Evolutionary conservation across 2,797 vertebrate genomes (phyloP), one percentile per base, ranked within the genome.

Genomic region (Gymnothorax javanicus): DNA sequence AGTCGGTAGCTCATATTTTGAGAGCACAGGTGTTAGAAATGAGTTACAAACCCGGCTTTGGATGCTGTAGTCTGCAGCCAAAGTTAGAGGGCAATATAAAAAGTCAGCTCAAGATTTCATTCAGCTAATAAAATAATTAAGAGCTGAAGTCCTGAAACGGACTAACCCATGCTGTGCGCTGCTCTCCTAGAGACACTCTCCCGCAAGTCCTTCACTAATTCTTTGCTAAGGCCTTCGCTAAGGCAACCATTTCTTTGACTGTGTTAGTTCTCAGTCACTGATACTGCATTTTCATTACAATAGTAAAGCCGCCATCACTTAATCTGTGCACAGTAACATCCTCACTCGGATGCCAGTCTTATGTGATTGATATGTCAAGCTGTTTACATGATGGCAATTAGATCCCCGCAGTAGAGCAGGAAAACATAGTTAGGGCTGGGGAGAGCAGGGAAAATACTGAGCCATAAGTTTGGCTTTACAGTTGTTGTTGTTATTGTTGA

Each of bases 331-430:
- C 33, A 7, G 73, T 52, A 52, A 11, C 33, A 15, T 77, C 73
- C 43, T 0, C 27, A 3, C 12, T 33, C 71, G 8, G 11, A 43
- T 11, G 5, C 11, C 15, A 2, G 15, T 13, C 33, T 43, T 23
- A 7, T 20, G 73, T 20, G 73, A 77, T 77, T 52, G 73, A 52
- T 77, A 77, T 77, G 73, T 77, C 73, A 52, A 77, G 73, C 73
- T 33, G 43, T 77, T 77, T 77, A 77, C 73, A 12, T 77, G 7
- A 33, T 52, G 52, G 33, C 43, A 77, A 77, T 77, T 77, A 77
- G 12, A 77, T 52, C 17, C 43, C 73, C 73, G 15, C 69, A 2
- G 33, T 17, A 52, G 73, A 17, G 27, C 25, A 17, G 43, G 9
- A 43, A 52, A 17, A 17, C 15, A 7, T 7, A 4, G 73, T 15